Percentiles rank a stretch among this genome's conserved stretches.
phyloP scores from a whole-genome alignment of 2,888 invertebrate genomes.

The Epirrhoe tristata region DNA sequence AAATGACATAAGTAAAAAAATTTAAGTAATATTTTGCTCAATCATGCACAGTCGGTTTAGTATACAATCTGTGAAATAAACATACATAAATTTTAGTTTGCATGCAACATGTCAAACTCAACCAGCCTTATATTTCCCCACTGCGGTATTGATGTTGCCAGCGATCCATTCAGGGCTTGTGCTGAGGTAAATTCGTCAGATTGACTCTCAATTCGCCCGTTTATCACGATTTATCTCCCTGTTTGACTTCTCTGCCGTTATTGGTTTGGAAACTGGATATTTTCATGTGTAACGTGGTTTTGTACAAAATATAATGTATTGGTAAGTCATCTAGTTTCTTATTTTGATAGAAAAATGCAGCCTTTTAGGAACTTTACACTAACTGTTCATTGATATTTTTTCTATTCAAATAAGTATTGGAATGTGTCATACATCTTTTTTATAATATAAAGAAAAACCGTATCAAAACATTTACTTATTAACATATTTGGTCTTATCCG shows the following conservation, averaged over 20 bases:
- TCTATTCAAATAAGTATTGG: too few species aligned
- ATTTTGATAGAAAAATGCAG: neutral
- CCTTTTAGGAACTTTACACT: too few species aligned
- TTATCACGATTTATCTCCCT: slow-evolving; percentile 24
- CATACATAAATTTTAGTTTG: neutral
- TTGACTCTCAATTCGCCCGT: slow-evolving; percentile 23
- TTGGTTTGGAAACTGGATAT: slow-evolving; percentile 10
- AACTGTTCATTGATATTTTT: too few species aligned
- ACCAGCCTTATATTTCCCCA: slow-evolving; percentile 3
- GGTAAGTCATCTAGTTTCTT: too few species aligned
- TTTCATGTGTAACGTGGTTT: slow-evolving; percentile 5
- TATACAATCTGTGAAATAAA: neutral
- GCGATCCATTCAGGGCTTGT: slow-evolving; percentile 17
- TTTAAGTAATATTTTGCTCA: too few species aligned
- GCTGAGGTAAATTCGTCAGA: slow-evolving; percentile 17
- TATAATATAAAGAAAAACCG: too few species aligned
- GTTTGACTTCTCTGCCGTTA: slow-evolving; percentile 17
- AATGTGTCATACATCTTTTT: too few species aligned
- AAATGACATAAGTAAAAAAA: too few species aligned
- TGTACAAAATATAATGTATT: too few species aligned
- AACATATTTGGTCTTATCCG: too few species aligned
- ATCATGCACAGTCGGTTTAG: too few species aligned
- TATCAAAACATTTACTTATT: too few species aligned
- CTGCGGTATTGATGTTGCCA: neutral
- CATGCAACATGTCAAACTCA: slow-evolving; percentile 3